Evolutionary conservation across 2,113 vertebrate species (phyloP).

Genomic region (Murina feae): DNA sequence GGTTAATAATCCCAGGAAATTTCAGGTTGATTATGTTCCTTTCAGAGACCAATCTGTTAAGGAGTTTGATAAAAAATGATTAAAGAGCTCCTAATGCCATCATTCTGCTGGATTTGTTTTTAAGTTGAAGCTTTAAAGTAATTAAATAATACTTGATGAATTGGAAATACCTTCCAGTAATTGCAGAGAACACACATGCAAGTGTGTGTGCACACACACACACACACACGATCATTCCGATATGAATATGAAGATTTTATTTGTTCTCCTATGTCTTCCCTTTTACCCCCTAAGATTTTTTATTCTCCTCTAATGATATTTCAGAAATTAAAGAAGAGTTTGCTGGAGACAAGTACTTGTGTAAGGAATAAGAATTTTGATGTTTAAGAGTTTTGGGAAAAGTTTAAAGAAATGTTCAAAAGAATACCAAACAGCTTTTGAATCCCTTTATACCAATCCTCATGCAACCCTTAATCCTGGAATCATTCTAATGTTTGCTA

Average conservation of each 20-base stretch:
- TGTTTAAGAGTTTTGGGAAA: neutral
- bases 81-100: neutral
- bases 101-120: conserved; percentile 7
- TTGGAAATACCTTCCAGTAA: conserved; percentile 3
- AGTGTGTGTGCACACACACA: too few relatives aligned
- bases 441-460: neutral
- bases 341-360: neutral
- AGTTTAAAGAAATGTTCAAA: neutral
- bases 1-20: neutral
- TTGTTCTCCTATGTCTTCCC: neutral
- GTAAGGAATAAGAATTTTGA: neutral
- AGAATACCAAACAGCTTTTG: neutral
- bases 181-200: neutral
- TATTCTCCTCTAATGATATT: neutral
- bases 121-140: conserved; percentile 38
- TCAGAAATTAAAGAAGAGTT: neutral
- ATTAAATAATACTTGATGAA: conserved; percentile 21
- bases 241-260: neutral
- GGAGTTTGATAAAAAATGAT: neutral
- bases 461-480: neutral
- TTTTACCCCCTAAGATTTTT: neutral
- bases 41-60: neutral
- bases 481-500: neutral
- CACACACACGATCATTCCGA: neutral
- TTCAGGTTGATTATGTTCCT: neutral